Percentiles rank a stretch among this genome's conserved stretches.
Conservation (phyloP, 1,140 invertebrate genomes). For the Drosophila pectinifera region DNA sequence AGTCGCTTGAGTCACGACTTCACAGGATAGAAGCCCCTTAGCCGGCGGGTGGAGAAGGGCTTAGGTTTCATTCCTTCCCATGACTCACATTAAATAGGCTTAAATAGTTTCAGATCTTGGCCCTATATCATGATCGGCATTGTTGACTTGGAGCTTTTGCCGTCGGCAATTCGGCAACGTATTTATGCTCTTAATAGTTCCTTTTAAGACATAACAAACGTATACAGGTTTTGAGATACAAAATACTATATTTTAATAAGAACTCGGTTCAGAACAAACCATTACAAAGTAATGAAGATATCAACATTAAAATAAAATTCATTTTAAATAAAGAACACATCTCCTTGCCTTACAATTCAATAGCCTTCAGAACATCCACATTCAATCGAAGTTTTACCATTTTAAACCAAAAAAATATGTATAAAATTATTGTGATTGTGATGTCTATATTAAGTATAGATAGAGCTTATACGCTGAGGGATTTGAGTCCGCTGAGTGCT, state of each 20-base stretch:
- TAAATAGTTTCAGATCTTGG: neutral
- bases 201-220: too few species aligned
- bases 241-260: too few species aligned
- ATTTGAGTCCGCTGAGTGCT: neutral
- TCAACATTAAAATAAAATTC: too few species aligned
- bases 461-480: neutral
- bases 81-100: slow-evolving; percentile 8
- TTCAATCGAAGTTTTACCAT: neutral
- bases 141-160: slow-evolving; percentile 4
- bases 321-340: too few species aligned
- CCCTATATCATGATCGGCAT: neutral
- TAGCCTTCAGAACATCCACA: neutral
- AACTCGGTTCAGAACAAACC: too few species aligned
- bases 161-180: slow-evolving; percentile 21
- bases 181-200: too few species aligned
- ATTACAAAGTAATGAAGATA: too few species aligned
- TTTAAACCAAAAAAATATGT: slow-evolving; percentile 31
- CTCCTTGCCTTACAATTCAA: neutral
- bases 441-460: neutral
- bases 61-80: neutral
- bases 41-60: too few species aligned
- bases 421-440: slow-evolving; percentile 33
- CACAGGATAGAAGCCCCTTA: neutral
- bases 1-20: slow-evolving; percentile 63
- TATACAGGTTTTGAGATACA: neutral